Evolutionary conservation across 2,888 invertebrate genomes (phyloP).

Genomic region (Prosapia bicincta): DNA sequence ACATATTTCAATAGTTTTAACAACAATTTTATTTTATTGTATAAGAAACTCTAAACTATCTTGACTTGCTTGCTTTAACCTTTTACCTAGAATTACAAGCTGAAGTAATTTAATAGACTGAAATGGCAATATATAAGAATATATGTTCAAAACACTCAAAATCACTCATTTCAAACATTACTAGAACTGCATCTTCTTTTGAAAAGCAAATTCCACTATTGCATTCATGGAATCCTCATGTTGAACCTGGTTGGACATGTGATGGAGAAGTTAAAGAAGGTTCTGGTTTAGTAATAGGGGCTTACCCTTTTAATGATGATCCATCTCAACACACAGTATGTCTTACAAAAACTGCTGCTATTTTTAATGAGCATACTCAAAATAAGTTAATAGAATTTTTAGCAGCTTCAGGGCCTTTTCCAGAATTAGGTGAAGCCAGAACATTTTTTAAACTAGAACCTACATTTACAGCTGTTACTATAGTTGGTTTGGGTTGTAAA

Average conservation of each 20-base stretch:
- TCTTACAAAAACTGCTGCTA: constrained; percentile 33
- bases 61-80: neutral
- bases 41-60: neutral
- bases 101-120: neutral
- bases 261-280: constrained; percentile 27
- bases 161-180: neutral
- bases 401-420: constrained; percentile 47
- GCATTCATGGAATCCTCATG: constrained; percentile 22
- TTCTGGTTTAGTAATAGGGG: constrained; percentile 34
- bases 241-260: constrained; percentile 22
- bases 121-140: neutral
- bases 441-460: constrained; percentile 63
- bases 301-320: constrained; percentile 28
- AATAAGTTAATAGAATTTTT: constrained; percentile 30
- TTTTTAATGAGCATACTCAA: constrained; percentile 32
- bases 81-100: neutral
- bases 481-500: constrained; percentile 69
- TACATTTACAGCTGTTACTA: constrained; percentile 62
- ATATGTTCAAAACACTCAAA: neutral
- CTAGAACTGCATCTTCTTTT: neutral
- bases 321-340: constrained; percentile 23
- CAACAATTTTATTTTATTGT: neutral
- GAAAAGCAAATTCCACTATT: constrained; percentile 14
- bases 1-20: neutral
- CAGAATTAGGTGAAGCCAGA: constrained; percentile 54